Evolutionary conservation across 2,113 vertebrate genomes (phyloP).

Genomic region (Xyrauchen texanus): DNA sequence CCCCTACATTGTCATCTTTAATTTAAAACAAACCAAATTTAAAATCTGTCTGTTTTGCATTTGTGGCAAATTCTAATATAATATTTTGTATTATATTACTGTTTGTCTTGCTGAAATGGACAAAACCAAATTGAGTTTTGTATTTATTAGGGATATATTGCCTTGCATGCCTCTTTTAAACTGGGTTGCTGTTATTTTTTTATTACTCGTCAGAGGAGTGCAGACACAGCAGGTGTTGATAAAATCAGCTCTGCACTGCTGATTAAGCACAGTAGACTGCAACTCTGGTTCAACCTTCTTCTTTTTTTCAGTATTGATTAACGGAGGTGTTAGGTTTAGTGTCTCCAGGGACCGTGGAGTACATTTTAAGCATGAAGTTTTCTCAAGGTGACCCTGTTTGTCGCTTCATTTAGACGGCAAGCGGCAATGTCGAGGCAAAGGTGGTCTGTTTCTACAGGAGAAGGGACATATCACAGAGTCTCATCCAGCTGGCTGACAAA

Average conservation of each 20-base stretch:
- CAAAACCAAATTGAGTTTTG: neutral
- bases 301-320: neutral
- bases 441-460: constrained; percentile 97
- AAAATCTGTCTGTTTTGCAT: too few species aligned
- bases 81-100: too few species aligned
- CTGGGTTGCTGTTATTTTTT: neutral
- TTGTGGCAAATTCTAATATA: too few species aligned
- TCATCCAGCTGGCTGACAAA: constrained; percentile 97
- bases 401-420: constrained; percentile 85
- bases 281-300: neutral
- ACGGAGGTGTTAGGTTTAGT: neutral
- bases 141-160: neutral
- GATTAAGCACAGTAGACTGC: neutral
- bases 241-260: neutral
- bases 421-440: constrained; percentile 97
- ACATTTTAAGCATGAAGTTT: constrained; percentile 10
- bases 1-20: too few species aligned
- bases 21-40: too few species aligned
- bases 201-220: constrained; percentile 1
- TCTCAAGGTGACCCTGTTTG: constrained; percentile 35
- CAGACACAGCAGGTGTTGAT: constrained; percentile 1
- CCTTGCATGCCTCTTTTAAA: neutral
- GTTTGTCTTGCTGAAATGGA: neutral
- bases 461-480: constrained; percentile 96
- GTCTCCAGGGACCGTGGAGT: constrained; percentile 16